A percentile compares a stretch with the other conserved stretches of the same genome.
phyloP scores from a whole-genome alignment of 2,888 invertebrate genomes.

The Eremobia ochroleuca region DNA sequence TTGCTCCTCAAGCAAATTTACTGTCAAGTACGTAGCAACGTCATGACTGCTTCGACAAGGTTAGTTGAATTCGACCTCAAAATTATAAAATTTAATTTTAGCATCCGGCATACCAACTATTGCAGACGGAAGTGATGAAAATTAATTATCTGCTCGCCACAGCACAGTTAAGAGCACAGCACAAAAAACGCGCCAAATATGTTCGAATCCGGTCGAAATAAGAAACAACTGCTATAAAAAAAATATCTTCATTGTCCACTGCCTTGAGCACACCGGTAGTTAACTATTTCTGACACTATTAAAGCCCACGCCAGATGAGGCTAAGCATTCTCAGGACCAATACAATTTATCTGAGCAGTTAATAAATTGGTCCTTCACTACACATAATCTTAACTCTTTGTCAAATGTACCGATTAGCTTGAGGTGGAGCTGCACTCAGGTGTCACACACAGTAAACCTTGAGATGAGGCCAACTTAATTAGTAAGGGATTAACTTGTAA shows the following conservation, averaged over 20 bases:
- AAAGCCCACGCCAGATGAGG: conserved; percentile 19
- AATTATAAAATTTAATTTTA: conserved; percentile 12
- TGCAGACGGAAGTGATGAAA: conserved; percentile 15
- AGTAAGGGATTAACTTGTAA: conserved; percentile 28
- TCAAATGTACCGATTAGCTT: not conserved
- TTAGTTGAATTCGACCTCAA: conserved; percentile 11
- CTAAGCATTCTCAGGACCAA: conserved; percentile 7
- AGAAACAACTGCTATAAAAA: conserved; percentile 1
- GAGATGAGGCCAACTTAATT: conserved; percentile 37
- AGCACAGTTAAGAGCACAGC: not conserved
- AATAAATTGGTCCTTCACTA: conserved; percentile 1
- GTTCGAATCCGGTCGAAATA: not conserved
- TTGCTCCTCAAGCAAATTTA: not conserved
- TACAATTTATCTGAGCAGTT: not conserved
- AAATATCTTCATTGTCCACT: conserved; percentile 30
- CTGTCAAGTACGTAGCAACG: not conserved
- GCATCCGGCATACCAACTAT: conserved; percentile 2
- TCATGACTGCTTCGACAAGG: not conserved
- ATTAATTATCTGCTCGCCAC: conserved; percentile 5
- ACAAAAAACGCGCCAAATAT: not conserved
- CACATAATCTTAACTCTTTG: conserved; percentile 2
- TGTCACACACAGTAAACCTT: conserved; percentile 9
- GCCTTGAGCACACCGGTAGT: not conserved
- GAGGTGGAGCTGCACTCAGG: not conserved
- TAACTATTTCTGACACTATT: conserved; percentile 28